Conservation (phyloP, 2,888 invertebrate species). For the Hartigia nigra region DNA sequence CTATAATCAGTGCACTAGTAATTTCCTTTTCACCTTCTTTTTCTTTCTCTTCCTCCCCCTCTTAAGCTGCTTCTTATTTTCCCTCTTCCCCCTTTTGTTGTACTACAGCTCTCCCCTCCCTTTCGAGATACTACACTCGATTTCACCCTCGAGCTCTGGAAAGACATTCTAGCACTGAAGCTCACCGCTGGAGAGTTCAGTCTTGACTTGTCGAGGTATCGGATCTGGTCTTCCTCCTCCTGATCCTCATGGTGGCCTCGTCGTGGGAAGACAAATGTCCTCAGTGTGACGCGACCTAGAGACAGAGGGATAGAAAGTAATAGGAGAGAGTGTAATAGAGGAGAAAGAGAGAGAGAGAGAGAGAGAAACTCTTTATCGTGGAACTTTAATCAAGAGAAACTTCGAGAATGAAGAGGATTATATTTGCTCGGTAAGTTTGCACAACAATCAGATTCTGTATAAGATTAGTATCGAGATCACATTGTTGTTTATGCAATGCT, state of each 20-base stretch:
- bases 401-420: constrained; percentile 50
- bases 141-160: background rate
- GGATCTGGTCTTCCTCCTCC: background rate
- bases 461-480: background rate
- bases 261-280: background rate
- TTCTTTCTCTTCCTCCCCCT: background rate
- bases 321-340: background rate
- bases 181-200: background rate
- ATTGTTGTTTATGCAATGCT: background rate
- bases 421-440: constrained; percentile 46
- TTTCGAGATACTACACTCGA: background rate
- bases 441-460: background rate
- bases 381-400: constrained; percentile 14
- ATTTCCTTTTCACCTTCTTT: background rate
- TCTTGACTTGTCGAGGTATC: background rate
- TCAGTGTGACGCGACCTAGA: constrained; percentile 10
- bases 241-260: background rate
- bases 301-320: background rate
- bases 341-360: constrained; percentile 8
- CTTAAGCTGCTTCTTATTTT: background rate
- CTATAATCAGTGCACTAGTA: background rate
- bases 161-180: background rate
- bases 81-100: constrained; percentile 1
- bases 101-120: background rate
- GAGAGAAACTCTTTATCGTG: background rate